phyloP scores from a whole-genome alignment of 2,888 invertebrate genomes.

The Sesamia inferens region DNA sequence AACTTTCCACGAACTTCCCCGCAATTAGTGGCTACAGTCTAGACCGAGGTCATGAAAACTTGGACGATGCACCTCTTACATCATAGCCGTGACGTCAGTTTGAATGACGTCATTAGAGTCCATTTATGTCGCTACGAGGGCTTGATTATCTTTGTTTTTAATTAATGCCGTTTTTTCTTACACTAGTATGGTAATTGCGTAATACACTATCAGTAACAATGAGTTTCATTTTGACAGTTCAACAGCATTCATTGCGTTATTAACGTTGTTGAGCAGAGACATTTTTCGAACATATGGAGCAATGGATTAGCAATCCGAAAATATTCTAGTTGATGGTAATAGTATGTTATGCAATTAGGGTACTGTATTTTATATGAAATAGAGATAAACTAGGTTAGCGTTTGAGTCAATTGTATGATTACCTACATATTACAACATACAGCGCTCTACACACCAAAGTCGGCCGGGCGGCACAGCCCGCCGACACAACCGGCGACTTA shows the following conservation, averaged over 20 bases:
- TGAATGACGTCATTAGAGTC: slow-evolving; percentile 53
- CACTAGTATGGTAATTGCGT: not conserved
- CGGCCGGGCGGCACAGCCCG: too few species aligned
- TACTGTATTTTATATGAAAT: too few species aligned
- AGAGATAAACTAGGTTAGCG: not conserved
- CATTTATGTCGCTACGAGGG: slow-evolving; percentile 21
- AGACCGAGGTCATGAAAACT: slow-evolving; percentile 39
- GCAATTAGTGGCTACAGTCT: slow-evolving; percentile 54
- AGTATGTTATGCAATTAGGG: too few species aligned
- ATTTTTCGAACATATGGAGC: too few species aligned
- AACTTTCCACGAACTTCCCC: slow-evolving; percentile 23
- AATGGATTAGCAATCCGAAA: too few species aligned
- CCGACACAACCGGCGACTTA: too few species aligned
- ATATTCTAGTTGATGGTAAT: too few species aligned
- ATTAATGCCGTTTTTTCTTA: slow-evolving; percentile 7
- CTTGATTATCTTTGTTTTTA: slow-evolving; percentile 25
- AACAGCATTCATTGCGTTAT: too few species aligned
- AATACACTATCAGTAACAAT: too few species aligned
- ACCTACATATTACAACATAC: not conserved
- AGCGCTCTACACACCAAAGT: too few species aligned
- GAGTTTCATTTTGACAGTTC: too few species aligned
- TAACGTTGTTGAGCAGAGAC: too few species aligned
- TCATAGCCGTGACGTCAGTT: slow-evolving; percentile 23
- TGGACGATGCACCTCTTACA: slow-evolving; percentile 35
- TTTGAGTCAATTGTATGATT: not conserved